Conservation (phyloP, 2,113 vertebrate genomes). For the Panthera tigris region DNA sequence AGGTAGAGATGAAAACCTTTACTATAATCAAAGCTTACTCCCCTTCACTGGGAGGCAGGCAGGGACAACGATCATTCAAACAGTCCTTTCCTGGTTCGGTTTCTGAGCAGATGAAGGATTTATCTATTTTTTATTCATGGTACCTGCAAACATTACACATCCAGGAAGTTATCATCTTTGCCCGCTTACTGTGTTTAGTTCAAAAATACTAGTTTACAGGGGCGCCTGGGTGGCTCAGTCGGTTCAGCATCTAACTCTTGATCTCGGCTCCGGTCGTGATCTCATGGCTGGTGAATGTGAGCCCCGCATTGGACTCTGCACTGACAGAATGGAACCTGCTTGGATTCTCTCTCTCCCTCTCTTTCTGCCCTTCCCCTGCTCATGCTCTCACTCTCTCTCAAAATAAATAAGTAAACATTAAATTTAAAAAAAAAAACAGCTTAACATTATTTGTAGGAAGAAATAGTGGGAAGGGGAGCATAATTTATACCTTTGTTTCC, state of each 20-base stretch:
- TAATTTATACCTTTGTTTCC: not conserved
- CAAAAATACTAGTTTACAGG: not conserved
- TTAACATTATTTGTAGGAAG: not conserved
- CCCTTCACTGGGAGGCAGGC: not conserved
- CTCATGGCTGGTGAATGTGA: no score
- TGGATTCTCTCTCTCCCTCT: no score
- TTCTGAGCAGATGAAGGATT: not conserved
- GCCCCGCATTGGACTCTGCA: no score
- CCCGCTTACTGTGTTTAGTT: not conserved
- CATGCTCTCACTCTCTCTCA: no score
- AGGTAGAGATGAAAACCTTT: not conserved
- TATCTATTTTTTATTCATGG: not conserved
- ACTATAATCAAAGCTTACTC: not conserved
- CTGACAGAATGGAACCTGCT: no score
- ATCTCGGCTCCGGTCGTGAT: no score
- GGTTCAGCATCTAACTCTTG: no score
- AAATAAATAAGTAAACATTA: no score
- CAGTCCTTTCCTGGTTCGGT: not conserved
- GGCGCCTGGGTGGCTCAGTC: no score
- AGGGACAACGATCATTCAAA: not conserved
- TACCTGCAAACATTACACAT: not conserved
- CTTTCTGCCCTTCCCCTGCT: no score
- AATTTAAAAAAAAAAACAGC: no score
- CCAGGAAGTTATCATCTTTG: not conserved
- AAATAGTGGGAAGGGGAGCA: not conserved